Percentiles rank a stretch among this genome's conserved stretches.
Evolutionary conservation across 2,113 vertebrate genomes (phyloP).

Genomic region (Bufo gargarizans): DNA sequence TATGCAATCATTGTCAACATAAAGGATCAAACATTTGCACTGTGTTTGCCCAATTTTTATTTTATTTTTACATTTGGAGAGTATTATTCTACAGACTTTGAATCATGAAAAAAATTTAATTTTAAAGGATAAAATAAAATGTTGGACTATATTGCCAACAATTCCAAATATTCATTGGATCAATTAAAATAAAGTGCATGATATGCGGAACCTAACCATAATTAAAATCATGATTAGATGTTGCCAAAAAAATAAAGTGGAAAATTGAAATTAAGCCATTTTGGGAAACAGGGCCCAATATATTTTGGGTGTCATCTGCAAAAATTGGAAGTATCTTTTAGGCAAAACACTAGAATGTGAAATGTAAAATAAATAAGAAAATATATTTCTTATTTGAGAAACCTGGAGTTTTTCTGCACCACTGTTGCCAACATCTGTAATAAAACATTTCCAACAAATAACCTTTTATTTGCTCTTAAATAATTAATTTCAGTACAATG

Average conservation of each 20-base stretch:
- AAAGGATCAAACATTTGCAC: conserved; percentile 42
- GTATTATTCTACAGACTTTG: not conserved
- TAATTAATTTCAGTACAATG: conserved; percentile 33
- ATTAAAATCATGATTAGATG: not conserved
- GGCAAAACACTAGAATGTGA: conserved; percentile 1
- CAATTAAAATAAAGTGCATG: not conserved
- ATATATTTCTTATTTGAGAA: conserved; percentile 19
- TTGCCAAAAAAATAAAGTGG: not conserved
- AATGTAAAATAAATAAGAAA: not conserved
- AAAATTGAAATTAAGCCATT: not conserved
- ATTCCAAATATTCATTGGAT: not conserved
- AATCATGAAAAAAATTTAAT: not conserved
- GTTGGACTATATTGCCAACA: conserved; percentile 9
- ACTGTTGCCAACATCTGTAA: conserved; percentile 33
- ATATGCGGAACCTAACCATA: not conserved
- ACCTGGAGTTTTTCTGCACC: conserved; percentile 50
- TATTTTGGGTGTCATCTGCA: not conserved
- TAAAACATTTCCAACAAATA: conserved; percentile 30
- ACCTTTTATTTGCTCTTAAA: conserved; percentile 14
- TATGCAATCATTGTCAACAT: conserved; percentile 38
- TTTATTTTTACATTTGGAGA: conserved; percentile 5
- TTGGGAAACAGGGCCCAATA: not conserved
- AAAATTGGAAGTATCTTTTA: not conserved
- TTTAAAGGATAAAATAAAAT: not conserved
- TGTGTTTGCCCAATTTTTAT: conserved; percentile 41